A percentile compares a stretch with the other conserved stretches of the same genome.
phyloP scores from a whole-genome alignment of 2,888 invertebrate genomes.

The Cartodere bifasciata region DNA sequence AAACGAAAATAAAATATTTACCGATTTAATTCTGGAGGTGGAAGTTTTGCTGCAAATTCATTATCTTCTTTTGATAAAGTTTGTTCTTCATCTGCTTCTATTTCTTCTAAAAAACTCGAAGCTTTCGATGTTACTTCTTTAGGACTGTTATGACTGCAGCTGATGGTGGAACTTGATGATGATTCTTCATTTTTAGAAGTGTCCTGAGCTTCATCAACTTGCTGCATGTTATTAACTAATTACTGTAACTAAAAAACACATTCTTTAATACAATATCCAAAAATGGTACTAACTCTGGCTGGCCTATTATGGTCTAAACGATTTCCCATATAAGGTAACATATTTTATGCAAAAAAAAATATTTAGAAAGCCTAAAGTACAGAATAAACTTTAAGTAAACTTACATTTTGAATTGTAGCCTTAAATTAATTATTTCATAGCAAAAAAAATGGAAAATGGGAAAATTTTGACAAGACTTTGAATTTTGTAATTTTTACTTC shows the following conservation, averaged over 20 bases:
- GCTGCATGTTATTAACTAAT: constrained; percentile 1
- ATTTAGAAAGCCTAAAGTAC: neutral
- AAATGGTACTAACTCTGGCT: constrained; percentile 9
- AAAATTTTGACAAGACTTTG: constrained; percentile 15
- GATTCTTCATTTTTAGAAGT: too few species aligned
- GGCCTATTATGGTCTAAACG: constrained; percentile 11
- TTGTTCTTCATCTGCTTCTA: constrained; percentile 5
- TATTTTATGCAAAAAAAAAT: constrained; percentile 2
- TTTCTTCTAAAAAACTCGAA: constrained; percentile 1
- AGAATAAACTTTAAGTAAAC: neutral
- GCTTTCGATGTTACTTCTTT: constrained; percentile 9
- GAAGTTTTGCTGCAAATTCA: constrained; percentile 8
- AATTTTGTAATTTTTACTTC: constrained; percentile 16
- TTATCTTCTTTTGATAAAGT: constrained; percentile 10
- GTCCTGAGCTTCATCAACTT: too few species aligned
- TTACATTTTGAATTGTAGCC: constrained; percentile 12
- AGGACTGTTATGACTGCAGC: too few species aligned
- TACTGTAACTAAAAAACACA: neutral
- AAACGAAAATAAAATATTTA: constrained; percentile 11
- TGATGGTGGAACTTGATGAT: too few species aligned
- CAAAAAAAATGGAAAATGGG: constrained; percentile 8
- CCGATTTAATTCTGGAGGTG: constrained; percentile 14
- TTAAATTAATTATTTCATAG: constrained; percentile 6
- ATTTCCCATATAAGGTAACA: constrained; percentile 7
- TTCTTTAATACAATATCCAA: constrained; percentile 2